Evolutionary conservation across 2,797 vertebrate species (phyloP).

Genomic region (Danio choprae): DNA sequence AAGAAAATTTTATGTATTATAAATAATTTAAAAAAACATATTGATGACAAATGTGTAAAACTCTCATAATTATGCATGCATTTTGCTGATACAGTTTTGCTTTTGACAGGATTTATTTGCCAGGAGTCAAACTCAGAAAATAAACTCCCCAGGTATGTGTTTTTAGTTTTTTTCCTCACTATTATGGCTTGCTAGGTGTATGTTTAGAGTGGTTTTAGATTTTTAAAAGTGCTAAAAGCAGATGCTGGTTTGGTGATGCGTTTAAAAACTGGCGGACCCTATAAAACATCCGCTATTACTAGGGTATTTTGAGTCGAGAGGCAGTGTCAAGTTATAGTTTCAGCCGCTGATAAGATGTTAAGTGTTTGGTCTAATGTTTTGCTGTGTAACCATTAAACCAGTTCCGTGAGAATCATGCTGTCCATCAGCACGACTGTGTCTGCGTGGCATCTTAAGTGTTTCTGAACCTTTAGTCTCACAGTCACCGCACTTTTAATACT

Average conservation of each 20-base stretch:
- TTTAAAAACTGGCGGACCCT: conserved; percentile 10
- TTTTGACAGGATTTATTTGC: conserved; percentile 62
- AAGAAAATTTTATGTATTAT: too few species aligned
- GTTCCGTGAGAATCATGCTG: conserved; percentile 43
- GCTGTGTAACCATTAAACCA: conserved; percentile 41
- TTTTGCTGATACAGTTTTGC: conserved; percentile 39
- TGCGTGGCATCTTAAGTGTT: conserved; percentile 56
- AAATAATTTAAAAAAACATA: background rate
- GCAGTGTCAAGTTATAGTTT: conserved; percentile 24
- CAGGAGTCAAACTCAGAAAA: conserved; percentile 62
- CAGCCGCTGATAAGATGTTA: conserved; percentile 28
- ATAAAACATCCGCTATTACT: conserved; percentile 15
- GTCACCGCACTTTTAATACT: conserved; percentile 80
- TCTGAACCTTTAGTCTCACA: conserved; percentile 59
- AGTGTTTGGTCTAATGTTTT: conserved; percentile 36
- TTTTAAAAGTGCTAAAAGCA: background rate
- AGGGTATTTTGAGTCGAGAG: background rate
- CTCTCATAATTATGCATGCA: background rate
- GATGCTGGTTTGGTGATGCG: background rate
- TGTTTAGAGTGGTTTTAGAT: background rate
- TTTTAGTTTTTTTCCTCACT: background rate
- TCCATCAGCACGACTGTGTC: conserved; percentile 23
- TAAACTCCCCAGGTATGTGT: conserved; percentile 61
- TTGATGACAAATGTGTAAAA: too few species aligned
- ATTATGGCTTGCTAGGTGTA: background rate